Base-by-base conservation (phyloP, 2,888 invertebrate genomes). In the Julus scandinavius region DNA sequence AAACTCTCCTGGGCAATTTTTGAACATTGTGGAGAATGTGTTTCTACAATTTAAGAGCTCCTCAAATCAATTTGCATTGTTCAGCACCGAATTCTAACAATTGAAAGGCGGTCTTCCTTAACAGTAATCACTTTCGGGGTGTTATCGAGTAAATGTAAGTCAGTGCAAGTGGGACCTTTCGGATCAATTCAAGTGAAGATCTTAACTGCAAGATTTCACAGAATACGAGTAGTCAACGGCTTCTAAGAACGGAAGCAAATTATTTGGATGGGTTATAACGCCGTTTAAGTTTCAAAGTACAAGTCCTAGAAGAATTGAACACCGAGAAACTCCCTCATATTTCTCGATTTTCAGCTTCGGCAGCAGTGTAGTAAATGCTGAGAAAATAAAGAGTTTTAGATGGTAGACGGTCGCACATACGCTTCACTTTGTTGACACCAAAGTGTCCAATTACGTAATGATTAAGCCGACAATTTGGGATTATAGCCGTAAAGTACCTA, bases 391-490 rank as follows among this genome's bases (percentile, higher is more conserved):
- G 80, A 11, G 38, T 80, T 3, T 80, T 6, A 11, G 11, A 9
- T 29, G 72, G 72, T 20, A 72, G 11, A 6, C 20, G 72, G 11
- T 20, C n/a, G 9, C 85, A n/a, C 85, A 45, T 45, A 49, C 50
- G 49, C 85, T 85, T 49, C 85, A 45, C 49, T 85, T 85, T 38
- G 80, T 80, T 85, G 45, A 85, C 85, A 85, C 85, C 50, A 85
- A 72, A 88, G 84, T 88, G 88, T 84, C 85, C 88, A 88, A 88
- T 88, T 88, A 88, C 49, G 50, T 29, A 83, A 88, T 88, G 88
- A 88, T 72, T 84, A 88, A 88, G 88, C 85, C 85, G 88, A 88
- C 88, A 88, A 84, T 88, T 88, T 88, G 50, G 85, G 88, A 88
- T 88, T 88, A 88, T 20, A 49, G 83, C 40, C 40, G 72, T 88